A percentile compares a stretch with the other conserved stretches of the same genome.
Evolutionary conservation across 2,797 vertebrate genomes (phyloP).

Genomic region (Syncerus caffer): DNA sequence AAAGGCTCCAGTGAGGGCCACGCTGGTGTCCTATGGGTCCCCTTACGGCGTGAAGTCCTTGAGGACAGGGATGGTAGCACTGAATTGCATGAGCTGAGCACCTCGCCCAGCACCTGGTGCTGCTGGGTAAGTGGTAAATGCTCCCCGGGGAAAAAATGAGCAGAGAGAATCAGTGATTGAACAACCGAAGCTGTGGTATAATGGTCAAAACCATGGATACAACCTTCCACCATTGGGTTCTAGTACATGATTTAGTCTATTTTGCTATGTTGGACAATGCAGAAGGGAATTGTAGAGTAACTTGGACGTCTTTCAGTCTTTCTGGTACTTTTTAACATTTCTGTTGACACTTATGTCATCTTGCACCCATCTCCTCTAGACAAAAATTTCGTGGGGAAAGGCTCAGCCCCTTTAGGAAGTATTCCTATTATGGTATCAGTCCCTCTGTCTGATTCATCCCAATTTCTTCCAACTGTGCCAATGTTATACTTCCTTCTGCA

Average conservation of each 20-base stretch:
- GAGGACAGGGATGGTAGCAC: no score
- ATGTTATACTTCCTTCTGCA: fast-evolving
- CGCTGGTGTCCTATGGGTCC: fast-evolving
- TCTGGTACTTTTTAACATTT: no score
- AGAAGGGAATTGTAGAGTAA: fast-evolving
- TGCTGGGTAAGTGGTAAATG: background rate
- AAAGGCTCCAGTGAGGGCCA: fast-evolving
- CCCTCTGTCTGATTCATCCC: background rate
- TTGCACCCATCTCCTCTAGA: background rate
- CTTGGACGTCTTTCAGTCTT: fast-evolving
- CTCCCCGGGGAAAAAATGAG: fast-evolving
- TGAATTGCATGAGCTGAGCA: fast-evolving
- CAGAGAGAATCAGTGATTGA: background rate
- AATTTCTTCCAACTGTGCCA: background rate
- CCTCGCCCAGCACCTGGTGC: background rate
- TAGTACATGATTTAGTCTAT: fast-evolving
- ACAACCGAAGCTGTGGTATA: fast-evolving
- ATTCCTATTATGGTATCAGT: fast-evolving
- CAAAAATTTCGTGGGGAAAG: background rate
- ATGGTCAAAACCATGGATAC: background rate
- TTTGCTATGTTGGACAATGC: fast-evolving
- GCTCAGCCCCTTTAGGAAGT: fast-evolving
- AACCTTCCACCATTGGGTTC: background rate
- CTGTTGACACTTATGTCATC: fast-evolving
- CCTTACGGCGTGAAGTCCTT: fast-evolving